Evolutionary conservation across 2,888 invertebrate genomes (phyloP), one percentile per base, ranked within the genome.

Genomic region (Apocheima hispidaria): DNA sequence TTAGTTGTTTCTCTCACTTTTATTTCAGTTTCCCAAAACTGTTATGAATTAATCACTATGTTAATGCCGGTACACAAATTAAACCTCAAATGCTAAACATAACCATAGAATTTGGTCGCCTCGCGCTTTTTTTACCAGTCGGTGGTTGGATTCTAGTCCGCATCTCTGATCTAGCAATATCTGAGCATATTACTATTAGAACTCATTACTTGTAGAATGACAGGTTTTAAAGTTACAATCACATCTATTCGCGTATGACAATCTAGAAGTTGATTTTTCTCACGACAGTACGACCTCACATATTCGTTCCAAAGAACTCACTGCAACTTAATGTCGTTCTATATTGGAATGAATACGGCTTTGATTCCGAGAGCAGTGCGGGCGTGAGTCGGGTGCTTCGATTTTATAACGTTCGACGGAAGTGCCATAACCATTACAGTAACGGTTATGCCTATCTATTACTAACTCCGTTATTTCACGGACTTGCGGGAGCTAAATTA

Each of bases 321-420:
- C 20, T 53, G 56, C 56, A 53, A 64, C 48, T 52, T 61, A 67
- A 66, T 65, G 63, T 60, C 57, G 56, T 53, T 57, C 62, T 56
- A 51, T 69, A 51, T 69, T 60, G 64, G 66, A 66, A 70, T 68
- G 64, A 67, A 65, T 66, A 64, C 60, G 53, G 65, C 65, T 63
- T 52, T 68, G 68, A 65, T 67, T 70, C 57, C 58, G 57, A 23
- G 48, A 49, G 56, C 41, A 26, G 14, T 49, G 26, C 43, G 43
- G n/a, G 30, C 55, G 28, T 6, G 46, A 18, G 30, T 43, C 50
- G 56, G 55, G 63, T 65, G 59, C 60, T 70, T 66, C 51, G 58
- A 58, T 66, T 70, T 70, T 68, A 70, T 65, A 65, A 63, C 62
- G 36, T 56, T 67, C 60, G 63, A 63, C 60, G 70, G 40, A 50